Percentiles rank a stretch among this genome's conserved stretches.
Conservation (phyloP, 2,888 invertebrate species). For the Stenichneumon culpator region DNA sequence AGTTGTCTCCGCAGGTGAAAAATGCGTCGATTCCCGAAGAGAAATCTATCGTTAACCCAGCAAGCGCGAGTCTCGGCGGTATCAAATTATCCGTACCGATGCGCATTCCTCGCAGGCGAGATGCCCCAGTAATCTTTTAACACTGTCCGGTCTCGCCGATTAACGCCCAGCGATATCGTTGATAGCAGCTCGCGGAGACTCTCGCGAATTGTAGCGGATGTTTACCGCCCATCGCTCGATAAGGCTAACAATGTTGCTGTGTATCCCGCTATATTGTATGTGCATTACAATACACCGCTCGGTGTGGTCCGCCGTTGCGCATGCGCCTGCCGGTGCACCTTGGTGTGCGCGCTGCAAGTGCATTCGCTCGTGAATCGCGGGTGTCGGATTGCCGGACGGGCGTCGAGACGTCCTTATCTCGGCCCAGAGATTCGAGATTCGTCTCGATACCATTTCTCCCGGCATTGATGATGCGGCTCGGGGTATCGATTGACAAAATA, state of each 20-base stretch:
- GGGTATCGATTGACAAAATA: constrained; percentile 58
- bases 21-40: no score
- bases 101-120: constrained; percentile 27
- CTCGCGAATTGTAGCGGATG: constrained; percentile 46
- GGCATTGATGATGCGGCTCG: not conserved
- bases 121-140: constrained; percentile 9
- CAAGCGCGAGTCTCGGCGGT: not conserved
- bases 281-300: not conserved
- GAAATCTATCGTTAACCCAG: not conserved
- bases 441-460: constrained; percentile 31
- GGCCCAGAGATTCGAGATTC: constrained; percentile 30
- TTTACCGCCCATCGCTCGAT: constrained; percentile 57
- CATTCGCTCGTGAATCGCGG: constrained; percentile 41
- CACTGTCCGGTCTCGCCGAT: constrained; percentile 13
- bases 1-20: no score
- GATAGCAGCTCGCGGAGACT: not conserved
- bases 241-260: constrained; percentile 33
- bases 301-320: constrained; percentile 20
- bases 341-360: not conserved
- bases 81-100: constrained; percentile 41
- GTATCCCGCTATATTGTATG: not conserved
- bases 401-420: constrained; percentile 32
- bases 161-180: constrained; percentile 23
- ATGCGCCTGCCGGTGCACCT: not conserved
- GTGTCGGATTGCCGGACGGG: constrained; percentile 44